phyloP scores from a whole-genome alignment of 2,113 vertebrate species.

The Tragelaphus buxtoni region DNA sequence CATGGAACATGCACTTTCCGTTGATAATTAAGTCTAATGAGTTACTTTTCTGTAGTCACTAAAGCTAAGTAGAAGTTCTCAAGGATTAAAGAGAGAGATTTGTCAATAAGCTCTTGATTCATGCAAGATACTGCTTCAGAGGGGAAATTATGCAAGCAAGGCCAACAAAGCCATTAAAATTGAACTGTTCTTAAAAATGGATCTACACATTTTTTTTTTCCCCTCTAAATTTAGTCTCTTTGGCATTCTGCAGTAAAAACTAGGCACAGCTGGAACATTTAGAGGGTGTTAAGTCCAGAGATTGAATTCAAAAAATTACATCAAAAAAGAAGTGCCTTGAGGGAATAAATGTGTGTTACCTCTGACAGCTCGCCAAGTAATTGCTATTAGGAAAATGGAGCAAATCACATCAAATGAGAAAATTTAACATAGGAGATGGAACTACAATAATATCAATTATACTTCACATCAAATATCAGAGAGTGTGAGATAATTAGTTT shows the following conservation, averaged over 20 bases:
- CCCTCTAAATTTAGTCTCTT: slow-evolving; percentile 42
- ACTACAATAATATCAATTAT: slow-evolving; percentile 52
- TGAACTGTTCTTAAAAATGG: slow-evolving; percentile 24
- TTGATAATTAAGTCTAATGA: neutral
- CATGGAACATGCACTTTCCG: neutral
- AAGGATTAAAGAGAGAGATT: neutral
- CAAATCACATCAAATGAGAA: slow-evolving; percentile 73
- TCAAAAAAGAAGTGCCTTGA: slow-evolving; percentile 53
- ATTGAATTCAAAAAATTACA: slow-evolving; percentile 36
- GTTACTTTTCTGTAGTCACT: slow-evolving; percentile 6
- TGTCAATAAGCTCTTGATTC: neutral
- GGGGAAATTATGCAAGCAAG: slow-evolving; percentile 62
- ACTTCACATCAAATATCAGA: slow-evolving; percentile 31
- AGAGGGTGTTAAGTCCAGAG: slow-evolving; percentile 64
- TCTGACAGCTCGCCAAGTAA: slow-evolving; percentile 96
- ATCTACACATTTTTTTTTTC: neutral
- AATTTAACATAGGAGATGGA: slow-evolving; percentile 55
- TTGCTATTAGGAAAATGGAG: slow-evolving; percentile 85
- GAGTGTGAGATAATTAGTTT: slow-evolving; percentile 31
- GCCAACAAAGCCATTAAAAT: neutral
- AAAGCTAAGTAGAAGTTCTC: slow-evolving; percentile 5
- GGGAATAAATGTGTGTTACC: slow-evolving; percentile 84
- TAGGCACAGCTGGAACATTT: slow-evolving; percentile 58
- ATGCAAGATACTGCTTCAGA: neutral
- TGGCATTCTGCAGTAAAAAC: slow-evolving; percentile 34